Evolutionary conservation across 2,113 vertebrate genomes (phyloP).

Genomic region (Crypturellus undulatus): DNA sequence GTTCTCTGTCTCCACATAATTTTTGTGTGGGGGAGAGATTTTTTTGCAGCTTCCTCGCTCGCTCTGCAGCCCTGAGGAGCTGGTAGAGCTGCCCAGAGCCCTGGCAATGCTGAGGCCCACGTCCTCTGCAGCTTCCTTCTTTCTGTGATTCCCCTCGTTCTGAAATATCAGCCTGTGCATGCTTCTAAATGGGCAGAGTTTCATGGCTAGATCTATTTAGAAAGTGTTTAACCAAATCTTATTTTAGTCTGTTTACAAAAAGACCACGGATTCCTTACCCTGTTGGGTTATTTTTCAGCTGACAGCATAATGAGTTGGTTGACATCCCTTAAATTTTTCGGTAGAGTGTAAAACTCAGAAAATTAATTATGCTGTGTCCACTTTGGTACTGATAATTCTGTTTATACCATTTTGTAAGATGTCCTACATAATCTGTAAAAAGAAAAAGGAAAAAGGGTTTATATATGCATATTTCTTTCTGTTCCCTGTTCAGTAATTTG

Average conservation of each 20-base stretch:
- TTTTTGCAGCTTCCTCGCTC: neutral
- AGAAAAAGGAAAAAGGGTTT: neutral
- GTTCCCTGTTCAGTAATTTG: constrained; percentile 67
- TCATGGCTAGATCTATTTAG: neutral
- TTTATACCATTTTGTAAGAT: neutral
- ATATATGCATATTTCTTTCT: constrained; percentile 31
- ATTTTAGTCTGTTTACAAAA: neutral
- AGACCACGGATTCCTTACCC: neutral
- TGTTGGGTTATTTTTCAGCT: neutral
- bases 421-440: neutral
- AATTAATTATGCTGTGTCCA: neutral
- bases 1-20: constrained; percentile 42
- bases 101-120: constrained; percentile 25
- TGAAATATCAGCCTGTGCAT: neutral
- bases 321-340: neutral
- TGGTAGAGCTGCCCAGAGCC: constrained; percentile 52
- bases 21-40: constrained; percentile 53
- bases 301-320: neutral
- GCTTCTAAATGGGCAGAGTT: neutral
- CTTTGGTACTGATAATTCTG: neutral
- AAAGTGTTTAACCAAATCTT: neutral
- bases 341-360: neutral
- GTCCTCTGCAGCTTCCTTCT: constrained; percentile 20
- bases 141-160: neutral
- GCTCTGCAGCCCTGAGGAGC: constrained; percentile 46